Conservation (phyloP, 2,797 vertebrate species). For the Clarias pachynema region DNA sequence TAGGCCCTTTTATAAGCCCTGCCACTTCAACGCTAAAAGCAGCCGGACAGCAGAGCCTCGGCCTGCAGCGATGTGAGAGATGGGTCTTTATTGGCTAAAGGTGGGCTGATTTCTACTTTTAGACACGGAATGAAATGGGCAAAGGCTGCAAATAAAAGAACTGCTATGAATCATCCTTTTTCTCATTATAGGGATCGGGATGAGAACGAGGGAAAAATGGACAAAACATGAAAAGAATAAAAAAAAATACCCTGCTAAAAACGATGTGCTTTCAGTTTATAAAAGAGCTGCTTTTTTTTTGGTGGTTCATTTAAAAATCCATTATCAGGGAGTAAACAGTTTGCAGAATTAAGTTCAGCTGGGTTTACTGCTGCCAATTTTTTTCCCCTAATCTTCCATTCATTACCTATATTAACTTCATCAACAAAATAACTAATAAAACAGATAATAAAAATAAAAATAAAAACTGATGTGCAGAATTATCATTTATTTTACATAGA, state of each 20-base stretch:
- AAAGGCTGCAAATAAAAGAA: slow-evolving; percentile 64
- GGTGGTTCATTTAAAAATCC: slow-evolving; percentile 29
- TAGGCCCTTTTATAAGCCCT: slow-evolving; percentile 55
- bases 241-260: slow-evolving; percentile 65
- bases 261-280: slow-evolving; percentile 45
- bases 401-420: neutral
- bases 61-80: slow-evolving; percentile 47
- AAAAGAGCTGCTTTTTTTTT: slow-evolving; percentile 9
- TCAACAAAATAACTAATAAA: neutral
- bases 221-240: slow-evolving; percentile 33
- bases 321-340: slow-evolving; percentile 15
- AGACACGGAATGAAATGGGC: slow-evolving; percentile 62
- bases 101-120: slow-evolving; percentile 66
- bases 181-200: slow-evolving; percentile 60
- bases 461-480: neutral
- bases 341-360: slow-evolving; percentile 19
- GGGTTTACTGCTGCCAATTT: neutral
- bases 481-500: neutral
- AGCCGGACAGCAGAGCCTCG: slow-evolving; percentile 43
- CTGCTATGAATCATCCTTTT: slow-evolving; percentile 69
- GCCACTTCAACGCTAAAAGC: slow-evolving; percentile 44
- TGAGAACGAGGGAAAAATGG: slow-evolving; percentile 34
- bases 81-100: slow-evolving; percentile 66
- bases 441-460: neutral
- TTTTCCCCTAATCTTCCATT: neutral